Base-by-base conservation (phyloP, 2,888 invertebrate genomes). In the Lasioglossum villosulum region DNA sequence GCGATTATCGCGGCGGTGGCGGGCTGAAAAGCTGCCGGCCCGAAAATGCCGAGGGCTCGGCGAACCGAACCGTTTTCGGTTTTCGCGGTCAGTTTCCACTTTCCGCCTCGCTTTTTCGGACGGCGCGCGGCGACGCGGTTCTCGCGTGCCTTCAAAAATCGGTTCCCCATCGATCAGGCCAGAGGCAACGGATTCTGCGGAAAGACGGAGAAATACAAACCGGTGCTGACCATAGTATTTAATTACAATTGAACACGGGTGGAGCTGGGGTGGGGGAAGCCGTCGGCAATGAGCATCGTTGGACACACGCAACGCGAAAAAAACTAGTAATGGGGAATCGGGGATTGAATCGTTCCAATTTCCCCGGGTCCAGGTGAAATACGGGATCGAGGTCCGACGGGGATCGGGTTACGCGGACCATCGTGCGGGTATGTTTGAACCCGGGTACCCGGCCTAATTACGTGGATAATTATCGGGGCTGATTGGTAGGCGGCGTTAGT, bases 381-480 rank as follows among this genome's bases (percentile, higher is more conserved):
- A 75, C 73, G 75, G 73, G 68, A 78, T 56, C 52, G 16, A 10
- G 52, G 8, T 1, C 1, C 30, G n/a, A n/a, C n/a, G n/a, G 42
- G n/a, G 45, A 30, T n/a, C 6, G 27, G 30, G 76, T 59, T 45
- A 59, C 68, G n/a, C 27, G n/a, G 12, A 39, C 45, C 73, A 39
- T 66, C 82, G 63, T 84, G 86, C 78, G 71, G 80, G 73, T 59
- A 75, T 84, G 87, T 87, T 87, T 86, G 83, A 90, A 63, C 78
- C 27, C 34, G 59, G 70, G 76, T 27, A 27, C 12, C 66, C 83
- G 84, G 83, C 82, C 90, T 90, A 88, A 91, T 91, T 90, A 91
- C 87, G 87, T 75, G 87, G 84, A 78, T 91, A 88, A 90, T 90
- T 90, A 91, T 91, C 90, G 84, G 16, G 48, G 87, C 73, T 90